Conservation (phyloP, 1,140 invertebrate genomes). For the Archivesica marissinica region DNA sequence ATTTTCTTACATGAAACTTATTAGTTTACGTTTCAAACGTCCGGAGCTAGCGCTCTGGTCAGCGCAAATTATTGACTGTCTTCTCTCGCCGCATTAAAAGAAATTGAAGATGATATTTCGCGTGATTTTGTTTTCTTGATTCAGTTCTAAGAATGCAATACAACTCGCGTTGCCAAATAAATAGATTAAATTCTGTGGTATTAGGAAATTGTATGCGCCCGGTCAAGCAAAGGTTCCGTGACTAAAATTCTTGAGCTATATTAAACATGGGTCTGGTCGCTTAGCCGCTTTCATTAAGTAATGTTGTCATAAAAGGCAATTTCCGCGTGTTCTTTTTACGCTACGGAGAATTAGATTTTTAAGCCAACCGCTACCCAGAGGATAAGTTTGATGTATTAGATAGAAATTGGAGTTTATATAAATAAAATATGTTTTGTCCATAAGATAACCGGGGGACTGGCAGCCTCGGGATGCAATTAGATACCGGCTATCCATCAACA, state of each 20-base stretch:
- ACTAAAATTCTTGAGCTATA: slow-evolving; percentile 48
- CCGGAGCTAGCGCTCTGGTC: slow-evolving; percentile 17
- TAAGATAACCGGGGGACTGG: slow-evolving; percentile 5
- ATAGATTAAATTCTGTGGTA: slow-evolving; percentile 50
- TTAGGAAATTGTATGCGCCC: slow-evolving; percentile 43
- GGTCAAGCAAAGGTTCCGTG: slow-evolving; percentile 56
- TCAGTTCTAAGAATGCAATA: slow-evolving; percentile 23
- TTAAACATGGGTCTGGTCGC: slow-evolving; percentile 10
- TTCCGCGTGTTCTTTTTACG: slow-evolving; percentile 34
- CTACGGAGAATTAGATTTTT: slow-evolving; percentile 46
- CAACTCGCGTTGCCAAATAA: slow-evolving; percentile 41
- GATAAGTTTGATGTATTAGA: slow-evolving; percentile 49
- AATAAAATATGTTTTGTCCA: slow-evolving; percentile 53
- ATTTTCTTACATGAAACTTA: slow-evolving; percentile 62
- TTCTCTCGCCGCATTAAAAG: slow-evolving; percentile 42
- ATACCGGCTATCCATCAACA: slow-evolving; percentile 19
- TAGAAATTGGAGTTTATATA: slow-evolving; percentile 47
- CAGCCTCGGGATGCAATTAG: slow-evolving; percentile 2
- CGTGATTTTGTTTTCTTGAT: slow-evolving; percentile 53
- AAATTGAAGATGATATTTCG: slow-evolving; percentile 55
- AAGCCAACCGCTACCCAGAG: slow-evolving; percentile 21
- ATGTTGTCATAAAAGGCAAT: slow-evolving; percentile 53
- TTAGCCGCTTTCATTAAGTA: slow-evolving; percentile 38
- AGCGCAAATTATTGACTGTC: slow-evolving; percentile 42
- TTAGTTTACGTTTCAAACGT: slow-evolving; percentile 60